A percentile compares a stretch with the other conserved stretches of the same genome.
Conservation (phyloP, 2,113 vertebrate genomes). For the Sminthopsis crassicaudata region DNA sequence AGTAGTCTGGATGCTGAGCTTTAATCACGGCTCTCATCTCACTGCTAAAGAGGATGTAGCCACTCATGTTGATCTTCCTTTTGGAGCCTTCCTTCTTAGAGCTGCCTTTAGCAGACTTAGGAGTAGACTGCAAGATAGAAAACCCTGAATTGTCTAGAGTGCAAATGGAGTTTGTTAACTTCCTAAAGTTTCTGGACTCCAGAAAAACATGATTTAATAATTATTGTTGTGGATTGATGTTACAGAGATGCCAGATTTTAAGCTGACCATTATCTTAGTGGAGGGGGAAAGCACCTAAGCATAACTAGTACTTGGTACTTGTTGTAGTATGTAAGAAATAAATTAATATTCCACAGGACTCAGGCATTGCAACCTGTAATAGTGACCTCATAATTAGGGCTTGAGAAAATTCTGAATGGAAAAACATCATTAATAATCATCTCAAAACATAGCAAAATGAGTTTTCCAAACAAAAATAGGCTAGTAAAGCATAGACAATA, state of each 20-base stretch:
- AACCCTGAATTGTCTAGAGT: constrained; percentile 65
- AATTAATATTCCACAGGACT: constrained; percentile 53
- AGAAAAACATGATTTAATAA: constrained; percentile 43
- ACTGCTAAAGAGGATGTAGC: constrained; percentile 99
- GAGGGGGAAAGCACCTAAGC: constrained; percentile 18
- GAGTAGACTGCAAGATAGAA: constrained; percentile 90
- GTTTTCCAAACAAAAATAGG: constrained; percentile 26
- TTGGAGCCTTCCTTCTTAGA: constrained; percentile 98
- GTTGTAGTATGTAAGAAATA: constrained; percentile 8
- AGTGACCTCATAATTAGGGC: constrained; percentile 61
- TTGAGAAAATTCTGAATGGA: constrained; percentile 67
- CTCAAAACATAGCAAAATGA: constrained; percentile 31
- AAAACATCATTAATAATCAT: constrained; percentile 30
- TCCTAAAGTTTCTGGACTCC: constrained; percentile 52
- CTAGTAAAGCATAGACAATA: background rate
- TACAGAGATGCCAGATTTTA: constrained; percentile 38
- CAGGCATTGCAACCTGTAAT: constrained; percentile 46
- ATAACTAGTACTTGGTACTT: constrained; percentile 52
- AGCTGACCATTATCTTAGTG: constrained; percentile 42
- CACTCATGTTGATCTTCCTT: constrained; percentile 99
- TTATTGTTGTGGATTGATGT: constrained; percentile 5
- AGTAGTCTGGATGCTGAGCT: constrained; percentile 98
- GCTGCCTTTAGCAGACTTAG: constrained; percentile 95
- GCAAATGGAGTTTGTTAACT: background rate
- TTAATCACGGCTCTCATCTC: constrained; percentile 99